Base-by-base conservation (phyloP, 1,140 invertebrate genomes). In the Anadara kagoshimensis region DNA sequence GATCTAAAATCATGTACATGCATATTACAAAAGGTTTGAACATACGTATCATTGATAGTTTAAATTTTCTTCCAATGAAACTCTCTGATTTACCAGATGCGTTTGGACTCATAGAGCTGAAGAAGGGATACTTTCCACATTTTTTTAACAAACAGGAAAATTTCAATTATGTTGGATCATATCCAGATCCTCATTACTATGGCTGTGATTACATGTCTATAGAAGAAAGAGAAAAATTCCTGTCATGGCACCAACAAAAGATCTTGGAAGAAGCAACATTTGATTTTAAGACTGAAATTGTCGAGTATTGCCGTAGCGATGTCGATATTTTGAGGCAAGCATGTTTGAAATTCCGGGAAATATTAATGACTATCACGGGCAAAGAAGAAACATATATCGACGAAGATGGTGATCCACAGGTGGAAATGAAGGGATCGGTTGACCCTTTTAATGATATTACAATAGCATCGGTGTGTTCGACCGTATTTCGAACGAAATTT, bases 251-350 rank as follows among this genome's bases (percentile, higher is more conserved):
- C 53, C 24, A 57, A 43, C 18, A 24, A 43, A 62, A 70, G 18
- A 22, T 26, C 14, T 18, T 26, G 16, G 53, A 18, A 51, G 45
- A 64, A 20, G 70, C 66, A 24, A 16, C n/a, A 2, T 78, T 78
- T 45, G 59, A 74, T 56, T 69, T 78, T 51, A 11, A 43, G 18
- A 29, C 45, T n/a, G 71, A 78, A 47, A 41, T 74, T 5, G 16
- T 53, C 3, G 43, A 62, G 16, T 70, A 69, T 36, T 75, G 66
- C 24, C n/a, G 53, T 14, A 51, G 45, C 16, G 71, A 78, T 43
- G 71, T 78, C 10, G 76, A 78, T 49, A 78, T 78, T 22, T 61
- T 78, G 70, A 51, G 66, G 16, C 54, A 61, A n/a, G 51, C 51
- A 12, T 57, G 66, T 65, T n/a, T 74, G 5, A 61, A 67, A 24